These are phyloP conservation scores for Oreochromis aureus DNA, from an alignment of 2,113 vertebrate genomes.

Conservation along the genomic window DNA sequence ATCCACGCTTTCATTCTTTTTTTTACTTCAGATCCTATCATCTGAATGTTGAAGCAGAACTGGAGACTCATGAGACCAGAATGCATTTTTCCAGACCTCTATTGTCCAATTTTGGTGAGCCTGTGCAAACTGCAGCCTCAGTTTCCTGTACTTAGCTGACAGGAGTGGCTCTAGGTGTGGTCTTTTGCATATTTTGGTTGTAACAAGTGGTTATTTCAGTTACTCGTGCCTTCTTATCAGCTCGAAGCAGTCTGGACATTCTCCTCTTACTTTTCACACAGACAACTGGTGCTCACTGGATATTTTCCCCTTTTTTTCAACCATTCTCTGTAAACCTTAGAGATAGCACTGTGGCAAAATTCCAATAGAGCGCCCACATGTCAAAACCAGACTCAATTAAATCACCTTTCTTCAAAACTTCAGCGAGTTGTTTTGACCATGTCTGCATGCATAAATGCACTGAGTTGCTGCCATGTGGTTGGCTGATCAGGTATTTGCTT, in stretches of 20 bases:
- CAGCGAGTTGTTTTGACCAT: neutral
- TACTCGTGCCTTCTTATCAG: neutral
- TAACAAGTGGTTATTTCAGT: neutral
- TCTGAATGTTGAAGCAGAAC: neutral
- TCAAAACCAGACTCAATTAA: neutral
- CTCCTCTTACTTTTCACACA: neutral
- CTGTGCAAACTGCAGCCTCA: neutral
- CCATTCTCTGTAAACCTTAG: neutral
- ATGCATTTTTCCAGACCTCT: neutral
- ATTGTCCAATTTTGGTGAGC: neutral
- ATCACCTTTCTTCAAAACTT: neutral
- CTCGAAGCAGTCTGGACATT: neutral
- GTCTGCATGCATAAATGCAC: neutral
- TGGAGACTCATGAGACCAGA: neutral
- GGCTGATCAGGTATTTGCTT: neutral
- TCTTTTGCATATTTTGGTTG: neutral
- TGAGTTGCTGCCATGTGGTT: neutral
- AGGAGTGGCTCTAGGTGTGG: neutral
- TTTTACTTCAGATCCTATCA: neutral
- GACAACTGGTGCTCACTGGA: neutral
- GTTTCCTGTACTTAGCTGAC: neutral
- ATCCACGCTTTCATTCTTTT: neutral
- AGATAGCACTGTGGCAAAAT: neutral
- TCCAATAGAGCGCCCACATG: neutral
- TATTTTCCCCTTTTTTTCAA: neutral